Evolutionary conservation across 1,140 invertebrate species (phyloP).

Genomic region (Drosophila miranda): DNA sequence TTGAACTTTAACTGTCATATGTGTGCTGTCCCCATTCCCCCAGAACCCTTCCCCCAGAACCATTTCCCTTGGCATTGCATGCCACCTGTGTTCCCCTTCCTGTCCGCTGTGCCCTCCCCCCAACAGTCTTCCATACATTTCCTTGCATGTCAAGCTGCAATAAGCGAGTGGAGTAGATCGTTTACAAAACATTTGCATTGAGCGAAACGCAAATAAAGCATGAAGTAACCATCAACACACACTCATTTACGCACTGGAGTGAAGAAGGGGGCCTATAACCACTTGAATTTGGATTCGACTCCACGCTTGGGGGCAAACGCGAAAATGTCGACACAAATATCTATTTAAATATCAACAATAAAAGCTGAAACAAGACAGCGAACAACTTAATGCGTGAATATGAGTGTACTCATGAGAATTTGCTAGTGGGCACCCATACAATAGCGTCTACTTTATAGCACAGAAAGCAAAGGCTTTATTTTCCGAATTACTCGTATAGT

Average conservation of each 20-base stretch:
- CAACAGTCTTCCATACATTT: background rate
- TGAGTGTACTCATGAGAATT: background rate
- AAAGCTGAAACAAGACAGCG: conserved; percentile 35
- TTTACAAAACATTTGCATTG: conserved; percentile 58
- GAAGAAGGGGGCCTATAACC: background rate
- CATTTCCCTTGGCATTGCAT: background rate
- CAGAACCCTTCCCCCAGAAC: background rate
- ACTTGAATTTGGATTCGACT: conserved; percentile 38
- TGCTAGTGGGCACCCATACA: too few relatives aligned
- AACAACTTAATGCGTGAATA: conserved; percentile 43
- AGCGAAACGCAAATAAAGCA: conserved; percentile 11
- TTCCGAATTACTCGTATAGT: too few relatives aligned
- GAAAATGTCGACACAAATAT: conserved; percentile 41
- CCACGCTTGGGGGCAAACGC: background rate
- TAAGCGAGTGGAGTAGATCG: conserved; percentile 44
- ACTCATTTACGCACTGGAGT: background rate
- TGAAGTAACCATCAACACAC: conserved; percentile 3
- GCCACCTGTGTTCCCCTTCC: conserved; percentile 15
- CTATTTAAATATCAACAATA: conserved; percentile 48
- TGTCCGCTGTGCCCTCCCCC: background rate
- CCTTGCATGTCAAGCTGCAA: conserved; percentile 42
- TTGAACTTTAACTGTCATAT: conserved; percentile 4
- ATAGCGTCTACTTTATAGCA: too few relatives aligned
- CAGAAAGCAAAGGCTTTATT: too few relatives aligned
- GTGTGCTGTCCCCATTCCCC: background rate